A percentile compares a stretch with the other conserved stretches of the same genome.
phyloP scores from a whole-genome alignment of 2,113 vertebrate genomes.

The Shinisaurus crocodilurus region DNA sequence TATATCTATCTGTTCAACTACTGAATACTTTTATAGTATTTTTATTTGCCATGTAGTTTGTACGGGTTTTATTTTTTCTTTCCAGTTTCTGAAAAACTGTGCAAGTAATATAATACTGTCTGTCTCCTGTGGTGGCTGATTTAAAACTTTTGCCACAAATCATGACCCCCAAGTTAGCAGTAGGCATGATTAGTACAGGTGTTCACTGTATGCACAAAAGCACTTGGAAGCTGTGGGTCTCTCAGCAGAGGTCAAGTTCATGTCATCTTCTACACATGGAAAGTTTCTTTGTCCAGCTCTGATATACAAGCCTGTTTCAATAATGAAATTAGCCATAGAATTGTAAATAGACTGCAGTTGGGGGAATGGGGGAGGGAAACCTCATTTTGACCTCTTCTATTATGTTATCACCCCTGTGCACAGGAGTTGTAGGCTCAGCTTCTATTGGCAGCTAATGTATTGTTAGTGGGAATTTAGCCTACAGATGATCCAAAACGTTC shows the following conservation, averaged over 20 bases:
- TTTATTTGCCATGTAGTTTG: conserved; percentile 12
- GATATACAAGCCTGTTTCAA: conserved; percentile 52
- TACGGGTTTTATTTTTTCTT: neutral
- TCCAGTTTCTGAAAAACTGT: conserved; percentile 27
- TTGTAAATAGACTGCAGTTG: conserved; percentile 60
- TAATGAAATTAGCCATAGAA: conserved; percentile 61
- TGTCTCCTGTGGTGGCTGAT: conserved; percentile 62
- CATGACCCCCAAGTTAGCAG: conserved; percentile 55
- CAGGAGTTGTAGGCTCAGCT: conserved; percentile 25
- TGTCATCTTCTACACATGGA: conserved; percentile 65
- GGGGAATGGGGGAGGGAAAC: conserved; percentile 45
- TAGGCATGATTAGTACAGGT: conserved; percentile 70
- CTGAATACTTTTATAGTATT: conserved; percentile 17
- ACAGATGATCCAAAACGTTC: conserved; percentile 10
- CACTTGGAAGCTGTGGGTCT: conserved; percentile 46
- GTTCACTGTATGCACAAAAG: conserved; percentile 63
- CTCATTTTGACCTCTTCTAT: conserved; percentile 58
- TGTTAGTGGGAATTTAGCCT: conserved; percentile 25
- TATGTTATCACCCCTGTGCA: conserved; percentile 48
- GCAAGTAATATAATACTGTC: conserved; percentile 44
- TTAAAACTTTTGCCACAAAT: conserved; percentile 69
- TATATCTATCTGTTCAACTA: conserved; percentile 9
- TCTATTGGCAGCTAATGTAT: conserved; percentile 8
- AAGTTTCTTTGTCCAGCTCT: conserved; percentile 58
- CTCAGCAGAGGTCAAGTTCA: conserved; percentile 60